Evolutionary conservation across 2,888 invertebrate genomes (phyloP), one percentile per base, ranked within the genome.

Genomic region (Callosobruchus maculatus): DNA sequence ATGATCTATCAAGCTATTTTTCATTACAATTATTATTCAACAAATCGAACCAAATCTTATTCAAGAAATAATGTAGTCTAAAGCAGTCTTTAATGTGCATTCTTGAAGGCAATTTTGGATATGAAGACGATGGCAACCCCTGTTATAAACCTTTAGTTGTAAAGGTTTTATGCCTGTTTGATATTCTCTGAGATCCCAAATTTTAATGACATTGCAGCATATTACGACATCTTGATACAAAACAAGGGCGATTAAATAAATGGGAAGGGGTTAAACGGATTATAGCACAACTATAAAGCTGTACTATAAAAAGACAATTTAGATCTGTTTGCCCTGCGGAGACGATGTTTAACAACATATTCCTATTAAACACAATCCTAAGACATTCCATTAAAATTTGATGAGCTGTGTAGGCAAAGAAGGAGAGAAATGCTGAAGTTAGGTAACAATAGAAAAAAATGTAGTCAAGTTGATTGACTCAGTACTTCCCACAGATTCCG

Each of bases 211-310:
- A 18, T 49, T 13, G 18, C 49, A 49, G 49, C 49, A 49, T 49
- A 49, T 49, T 49, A 49, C 49, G 18, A 49, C 49, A 49, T 49
- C 49, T 49, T 78, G 78, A 80, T 79, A 78, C 77, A 77, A 77
- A 78, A 80, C 77, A 78, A 73, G 73, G 75, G 74, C 78, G 76
- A 76, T 79, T 80, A 75, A 74, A 72, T 77, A 76, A 80, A 81
- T 79, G 81, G 78, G 79, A 78, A 79, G 78, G 80, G 78, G 76
- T 76, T 80, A 80, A 81, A 79, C 77, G 81, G 77, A 78, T 81
- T 81, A 81, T 76, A 73, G 75, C 75, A 77, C 70, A 74, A 76
- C 77, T 79, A 80, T 80, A 77, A 81, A 80, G 79, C 78, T 78
- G 49, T 49, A 49, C 49, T 49, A 49, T 18, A 13, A 49, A 49